These are phyloP conservation scores for Panurus biarmicus DNA, from an alignment of 2,113 vertebrate genomes.

Conservation along the genomic window DNA sequence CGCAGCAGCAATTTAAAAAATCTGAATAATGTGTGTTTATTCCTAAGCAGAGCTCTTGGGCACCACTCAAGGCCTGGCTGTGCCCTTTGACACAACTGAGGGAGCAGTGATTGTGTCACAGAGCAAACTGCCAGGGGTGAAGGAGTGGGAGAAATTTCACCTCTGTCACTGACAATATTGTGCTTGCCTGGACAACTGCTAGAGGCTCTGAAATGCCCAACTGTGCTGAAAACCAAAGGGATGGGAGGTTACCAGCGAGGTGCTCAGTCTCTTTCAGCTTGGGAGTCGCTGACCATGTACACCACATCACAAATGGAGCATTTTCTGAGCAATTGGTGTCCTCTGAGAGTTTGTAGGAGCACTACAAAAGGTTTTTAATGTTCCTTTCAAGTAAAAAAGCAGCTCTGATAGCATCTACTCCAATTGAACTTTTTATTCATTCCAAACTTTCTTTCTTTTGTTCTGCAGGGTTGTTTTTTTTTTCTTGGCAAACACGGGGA, in stretches of 20 bases:
- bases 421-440: background rate
- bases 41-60: background rate
- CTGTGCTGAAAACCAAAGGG: too few species aligned
- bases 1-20: background rate
- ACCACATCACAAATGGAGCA: background rate
- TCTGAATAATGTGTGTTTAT: background rate
- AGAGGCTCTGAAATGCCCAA: background rate
- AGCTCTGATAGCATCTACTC: slow-evolving; percentile 7
- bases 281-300: background rate
- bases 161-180: background rate
- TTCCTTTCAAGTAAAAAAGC: slow-evolving; percentile 16
- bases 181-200: background rate
- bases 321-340: background rate
- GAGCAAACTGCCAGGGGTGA: background rate
- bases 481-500: background rate
- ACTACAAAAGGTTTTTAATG: background rate
- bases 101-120: background rate
- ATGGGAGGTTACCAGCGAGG: background rate
- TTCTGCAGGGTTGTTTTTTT: background rate
- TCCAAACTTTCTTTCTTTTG: background rate
- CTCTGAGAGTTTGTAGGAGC: background rate
- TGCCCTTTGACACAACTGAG: background rate
- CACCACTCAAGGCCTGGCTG: background rate
- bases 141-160: background rate
- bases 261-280: background rate